Evolutionary conservation across 53 echinoderm and acorn worm species (phyloP), one percentile per base, ranked within the genome.

Genomic region (Patiria pectinifera): DNA sequence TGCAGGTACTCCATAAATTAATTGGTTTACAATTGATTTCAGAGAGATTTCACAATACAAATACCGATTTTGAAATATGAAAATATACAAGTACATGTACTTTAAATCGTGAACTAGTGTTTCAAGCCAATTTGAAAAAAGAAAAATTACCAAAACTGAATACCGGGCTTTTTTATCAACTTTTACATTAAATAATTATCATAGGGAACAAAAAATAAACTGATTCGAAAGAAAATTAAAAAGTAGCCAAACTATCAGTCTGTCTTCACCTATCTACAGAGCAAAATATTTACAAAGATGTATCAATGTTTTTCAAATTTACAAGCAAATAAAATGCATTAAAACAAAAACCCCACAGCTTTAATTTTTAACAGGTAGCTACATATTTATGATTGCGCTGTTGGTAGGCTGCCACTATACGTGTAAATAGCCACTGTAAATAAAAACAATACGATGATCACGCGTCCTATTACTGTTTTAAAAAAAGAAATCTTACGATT

Each of bases 231-330:
- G 45, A 62, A 43, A 69, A 16, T 45, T 16, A 21, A 83, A 15
- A 13, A 85, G 12, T 66, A 69, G 63, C 59, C 21, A 66, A 63
- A 69, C 85, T 84, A 62, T 13, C 22, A 8, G 11, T 60, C 10
- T 44, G 22, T 66, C 44, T 19, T 16, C 21, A 35, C 13, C 74
- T 75, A 86, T 86, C 86, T 86, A 86, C 75, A 86, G 23, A 48
- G 74, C 86, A 86, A 71, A 86, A 6, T 86, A 86, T 86, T 86
- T 86, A 86, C 86, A 86, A 47, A 86, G 59, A 71, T 61, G 49
- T 86, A 72, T 46, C 25, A 71, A 24, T 21, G n/a, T 45, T 24
- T 4, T 74, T 11, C 43, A 86, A 86, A 72, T 72, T 48, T 74
- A 86, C 74, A 86, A 44, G 85, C 85, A 85, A 47, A 74, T 86